Evolutionary conservation across 2,797 vertebrate species (phyloP).

Genomic region (Halcyon badia): DNA sequence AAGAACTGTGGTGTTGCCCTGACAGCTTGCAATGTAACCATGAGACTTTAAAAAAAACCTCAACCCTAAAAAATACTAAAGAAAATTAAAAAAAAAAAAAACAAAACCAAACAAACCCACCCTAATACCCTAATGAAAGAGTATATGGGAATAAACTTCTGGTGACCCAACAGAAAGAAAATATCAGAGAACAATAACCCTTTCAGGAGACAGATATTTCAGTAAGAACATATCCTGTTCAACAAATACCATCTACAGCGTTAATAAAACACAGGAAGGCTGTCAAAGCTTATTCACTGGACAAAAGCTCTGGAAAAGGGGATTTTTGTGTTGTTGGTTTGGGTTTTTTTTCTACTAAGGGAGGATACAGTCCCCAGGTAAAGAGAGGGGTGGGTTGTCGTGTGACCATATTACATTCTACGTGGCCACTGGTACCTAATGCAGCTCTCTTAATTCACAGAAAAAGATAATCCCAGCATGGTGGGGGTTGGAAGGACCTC

Average conservation of each 20-base stretch:
- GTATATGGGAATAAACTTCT: constrained; percentile 14
- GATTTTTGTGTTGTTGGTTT: background rate
- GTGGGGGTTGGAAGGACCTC: too few relatives aligned
- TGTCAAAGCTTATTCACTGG: background rate
- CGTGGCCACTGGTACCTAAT: background rate
- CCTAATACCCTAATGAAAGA: background rate
- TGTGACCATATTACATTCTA: background rate
- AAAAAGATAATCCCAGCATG: too few relatives aligned
- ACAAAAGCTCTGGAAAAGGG: constrained; percentile 6
- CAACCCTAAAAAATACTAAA: background rate
- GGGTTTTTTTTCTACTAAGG: background rate
- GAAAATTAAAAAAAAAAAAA: background rate
- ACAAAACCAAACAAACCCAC: too few relatives aligned
- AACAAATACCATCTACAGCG: background rate
- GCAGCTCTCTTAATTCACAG: background rate
- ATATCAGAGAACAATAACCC: constrained; percentile 53
- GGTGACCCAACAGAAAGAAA: constrained; percentile 47
- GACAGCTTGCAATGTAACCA: background rate
- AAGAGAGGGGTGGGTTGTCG: background rate
- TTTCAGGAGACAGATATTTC: constrained; percentile 54
- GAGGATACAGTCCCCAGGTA: background rate
- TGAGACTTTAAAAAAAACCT: background rate
- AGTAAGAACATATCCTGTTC: constrained; percentile 41
- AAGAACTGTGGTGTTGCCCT: background rate
- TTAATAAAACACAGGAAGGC: constrained; percentile 43